Evolutionary conservation across 2,113 vertebrate genomes (phyloP).

Genomic region (Sigmodon hispidus): DNA sequence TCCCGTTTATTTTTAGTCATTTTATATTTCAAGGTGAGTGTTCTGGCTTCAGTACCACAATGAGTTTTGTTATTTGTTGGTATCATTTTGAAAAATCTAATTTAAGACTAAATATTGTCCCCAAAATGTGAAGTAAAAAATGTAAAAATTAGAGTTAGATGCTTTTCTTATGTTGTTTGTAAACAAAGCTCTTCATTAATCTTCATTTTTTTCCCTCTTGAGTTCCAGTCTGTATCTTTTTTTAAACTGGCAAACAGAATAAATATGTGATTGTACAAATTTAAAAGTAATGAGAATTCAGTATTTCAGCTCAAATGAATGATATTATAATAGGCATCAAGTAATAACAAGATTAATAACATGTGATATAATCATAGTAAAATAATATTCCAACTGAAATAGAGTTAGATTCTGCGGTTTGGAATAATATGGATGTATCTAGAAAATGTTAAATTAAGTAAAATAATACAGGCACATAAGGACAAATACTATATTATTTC

Average conservation of each 20-base stretch:
- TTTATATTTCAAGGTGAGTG: not conserved
- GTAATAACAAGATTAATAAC: not conserved
- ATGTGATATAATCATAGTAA: not conserved
- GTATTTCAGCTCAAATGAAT: not conserved
- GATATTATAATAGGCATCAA: not conserved
- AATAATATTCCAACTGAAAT: not conserved
- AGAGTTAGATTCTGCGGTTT: not conserved
- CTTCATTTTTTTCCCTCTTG: no score
- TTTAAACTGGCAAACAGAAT: not conserved
- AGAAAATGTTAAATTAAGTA: not conserved
- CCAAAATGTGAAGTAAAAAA: not conserved
- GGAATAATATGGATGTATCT: not conserved
- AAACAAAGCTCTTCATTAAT: not conserved
- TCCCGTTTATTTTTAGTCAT: not conserved
- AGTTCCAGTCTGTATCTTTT: accelerated
- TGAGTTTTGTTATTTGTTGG: not conserved
- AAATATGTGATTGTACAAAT: not conserved
- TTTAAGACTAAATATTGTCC: not conserved
- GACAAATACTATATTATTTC: not conserved
- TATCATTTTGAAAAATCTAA: not conserved
- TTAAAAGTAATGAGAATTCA: not conserved
- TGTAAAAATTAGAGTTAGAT: not conserved
- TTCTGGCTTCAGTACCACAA: not conserved
- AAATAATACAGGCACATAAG: not conserved
- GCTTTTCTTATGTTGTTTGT: not conserved